Base-by-base conservation (phyloP, 2,888 invertebrate species). In the Autographa pulchrina region DNA sequence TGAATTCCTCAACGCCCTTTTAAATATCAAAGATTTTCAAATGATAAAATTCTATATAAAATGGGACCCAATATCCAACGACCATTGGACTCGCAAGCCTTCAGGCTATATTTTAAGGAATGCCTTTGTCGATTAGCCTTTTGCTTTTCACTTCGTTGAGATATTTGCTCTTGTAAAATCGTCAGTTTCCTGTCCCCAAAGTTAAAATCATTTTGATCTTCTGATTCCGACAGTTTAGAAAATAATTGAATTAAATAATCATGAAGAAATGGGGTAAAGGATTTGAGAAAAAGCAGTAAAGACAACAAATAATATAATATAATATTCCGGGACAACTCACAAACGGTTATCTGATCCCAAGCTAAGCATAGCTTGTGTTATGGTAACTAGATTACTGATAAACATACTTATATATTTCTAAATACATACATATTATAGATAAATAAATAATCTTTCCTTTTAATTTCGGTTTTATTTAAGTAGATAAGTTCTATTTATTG, bases 61-160 rank as follows among this genome's bases (percentile, higher is more conserved):
- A n/a, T 48, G 5, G 48, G n/a, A 7, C 48, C 48, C n/a, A 43
- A 14, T 5, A 43, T 43, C 43, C 43, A 43, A 43, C 3, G 38
- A 11, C 16, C 43, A 43, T 48, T n/a, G 48, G 48, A 48, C 6
- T 48, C 48, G 48, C n/a, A 48, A 48, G 48, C 48, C 48, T 48
- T 48, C 48, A 48, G 48, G 48, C 48, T 48, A 48, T 48, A 48
- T 48, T 16, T 6, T 8, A n/a, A 48, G 48, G 48, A 48, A 48
- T 48, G 48, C 48, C 48, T 48, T 48, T 48, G 48, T 48, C n/a
- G 48, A 48, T 48, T 48, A 48, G 48, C 48, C 48, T 48, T 48
- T 48, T 48, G n/a, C 48, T 48, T 48, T 48, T n/a, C 48, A 48
- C 48, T 48, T 48, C 48, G 5, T 48, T 48, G 48, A 48, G 48